A percentile compares a stretch with the other conserved stretches of the same genome.
These are phyloP conservation scores for Boloria selene DNA, from an alignment of 2,888 invertebrate genomes.

Conservation along the genomic window DNA sequence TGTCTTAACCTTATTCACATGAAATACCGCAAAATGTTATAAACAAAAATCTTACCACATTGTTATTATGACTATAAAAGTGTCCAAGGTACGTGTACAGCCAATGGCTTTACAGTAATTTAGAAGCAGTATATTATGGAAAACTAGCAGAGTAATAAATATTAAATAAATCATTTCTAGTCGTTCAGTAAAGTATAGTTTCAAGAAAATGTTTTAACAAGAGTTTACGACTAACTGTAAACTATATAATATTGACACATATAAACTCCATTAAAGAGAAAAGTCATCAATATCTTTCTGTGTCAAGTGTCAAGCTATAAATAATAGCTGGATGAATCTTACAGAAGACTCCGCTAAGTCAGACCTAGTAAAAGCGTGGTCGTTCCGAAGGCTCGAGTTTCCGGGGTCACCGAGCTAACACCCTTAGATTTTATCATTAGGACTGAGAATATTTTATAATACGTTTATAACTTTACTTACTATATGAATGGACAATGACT, in stretches of 20 bases:
- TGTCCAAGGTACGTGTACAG: neutral
- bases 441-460: conserved; percentile 16
- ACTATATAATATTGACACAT: conserved; percentile 9
- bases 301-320: conserved; percentile 32
- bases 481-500: neutral
- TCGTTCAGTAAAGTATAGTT: too few relatives aligned
- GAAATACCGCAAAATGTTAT: conserved; percentile 1
- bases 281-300: conserved; percentile 26
- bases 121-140: too few relatives aligned
- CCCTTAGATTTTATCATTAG: conserved; percentile 23
- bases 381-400: conserved; percentile 46
- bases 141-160: neutral
- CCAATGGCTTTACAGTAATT: too few relatives aligned
- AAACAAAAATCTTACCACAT: neutral
- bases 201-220: neutral
- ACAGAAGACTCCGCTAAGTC: conserved; percentile 32
- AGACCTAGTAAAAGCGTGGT: conserved; percentile 43
- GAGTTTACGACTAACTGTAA: neutral
- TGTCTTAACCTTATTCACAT: conserved; percentile 3
- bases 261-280: conserved; percentile 22
- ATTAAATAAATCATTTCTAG: neutral
- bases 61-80: neutral
- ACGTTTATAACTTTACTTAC: neutral
- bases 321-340: conserved; percentile 33
- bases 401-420: conserved; percentile 52